Evolutionary conservation across 2,888 invertebrate species (phyloP), one percentile per base, ranked within the genome.

Genomic region (Apodemia zela): DNA sequence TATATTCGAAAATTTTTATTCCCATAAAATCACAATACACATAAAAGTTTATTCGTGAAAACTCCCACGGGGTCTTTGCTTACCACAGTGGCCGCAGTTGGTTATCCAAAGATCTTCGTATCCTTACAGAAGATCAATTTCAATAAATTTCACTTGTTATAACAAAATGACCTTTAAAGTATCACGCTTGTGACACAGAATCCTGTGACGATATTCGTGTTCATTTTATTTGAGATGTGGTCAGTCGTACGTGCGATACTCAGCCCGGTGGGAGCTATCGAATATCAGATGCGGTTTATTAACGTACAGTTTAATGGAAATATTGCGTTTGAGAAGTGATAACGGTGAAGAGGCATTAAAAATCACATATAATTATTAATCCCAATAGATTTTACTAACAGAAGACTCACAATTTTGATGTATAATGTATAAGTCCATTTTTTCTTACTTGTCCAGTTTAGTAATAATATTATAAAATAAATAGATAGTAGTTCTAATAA

Each of bases 71-170:
- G 71, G 73, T 66, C 69, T 72, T 76, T 73, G 57, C 80, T 83
- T 84, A 82, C 86, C 81, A 79, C 86, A 87, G 87, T 81, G 86
- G 87, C 84, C 76, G 68, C 72, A 68, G 67, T 73, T 76, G 76
- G 79, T 78, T 82, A 84, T 80, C 75, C 72, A 76, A 77, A 74
- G 77, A 83, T 82, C 80, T 79, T 76, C 70, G 75, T 76, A 76
- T 72, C 54, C 69, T 77, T 73, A 81, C 58, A 35, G 62, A 61
- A 64, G 62, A 67, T 70, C 67, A 63, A 69, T 70, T 70, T 65
- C 69, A 63, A 59, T 47, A 33, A 59, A 33, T 33, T 29, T 18
- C 45, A 57, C 58, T 29, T 18, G 42, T 29, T 45, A 29, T 25
- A 25, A 6, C 8, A 49, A 63, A 57, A 45, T 59, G 8, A 47